Conservation (phyloP, 2,797 vertebrate species). For the Sebastiscus tertius region DNA sequence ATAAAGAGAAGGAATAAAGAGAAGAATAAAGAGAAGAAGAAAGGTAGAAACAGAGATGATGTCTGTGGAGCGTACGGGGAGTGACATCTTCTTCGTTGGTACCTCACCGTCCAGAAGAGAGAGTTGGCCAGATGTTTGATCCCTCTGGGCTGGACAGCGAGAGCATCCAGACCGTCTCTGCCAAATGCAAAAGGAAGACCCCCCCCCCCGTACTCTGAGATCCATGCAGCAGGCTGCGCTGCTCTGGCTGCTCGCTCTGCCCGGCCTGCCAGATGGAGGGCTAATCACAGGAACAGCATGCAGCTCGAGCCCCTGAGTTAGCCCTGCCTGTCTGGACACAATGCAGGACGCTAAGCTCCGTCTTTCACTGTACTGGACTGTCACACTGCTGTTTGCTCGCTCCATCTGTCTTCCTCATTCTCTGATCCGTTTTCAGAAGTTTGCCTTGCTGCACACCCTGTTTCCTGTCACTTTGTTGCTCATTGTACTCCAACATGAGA, state of each 20-base stretch:
- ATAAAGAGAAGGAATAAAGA: neutral
- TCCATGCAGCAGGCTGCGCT: conserved; percentile 63
- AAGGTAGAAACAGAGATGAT: neutral
- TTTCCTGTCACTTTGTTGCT: conserved; percentile 33
- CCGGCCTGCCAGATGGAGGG: conserved; percentile 82
- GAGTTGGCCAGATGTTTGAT: conserved; percentile 58
- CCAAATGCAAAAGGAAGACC: conserved; percentile 63
- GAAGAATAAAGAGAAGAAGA: neutral
- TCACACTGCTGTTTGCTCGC: conserved; percentile 52
- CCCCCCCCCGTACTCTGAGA: conserved; percentile 50
- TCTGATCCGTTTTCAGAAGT: conserved; percentile 42
- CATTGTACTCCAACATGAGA: conserved; percentile 30
- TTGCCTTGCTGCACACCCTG: conserved; percentile 25
- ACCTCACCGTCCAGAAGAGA: conserved; percentile 27
- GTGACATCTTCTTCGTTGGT: conserved; percentile 40
- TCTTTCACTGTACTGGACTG: conserved; percentile 51
- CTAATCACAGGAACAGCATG: conserved; percentile 83
- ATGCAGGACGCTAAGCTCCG: conserved; percentile 61
- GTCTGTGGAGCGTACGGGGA: neutral
- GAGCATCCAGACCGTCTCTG: conserved; percentile 43
- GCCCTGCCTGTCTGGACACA: conserved; percentile 70
- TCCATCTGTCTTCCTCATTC: conserved; percentile 60
- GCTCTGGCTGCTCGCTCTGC: conserved; percentile 65
- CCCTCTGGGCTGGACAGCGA: conserved; percentile 44
- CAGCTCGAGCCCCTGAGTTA: conserved; percentile 61